Evolutionary conservation across 2,888 invertebrate genomes (phyloP).

Genomic region (Spodoptera picta): DNA sequence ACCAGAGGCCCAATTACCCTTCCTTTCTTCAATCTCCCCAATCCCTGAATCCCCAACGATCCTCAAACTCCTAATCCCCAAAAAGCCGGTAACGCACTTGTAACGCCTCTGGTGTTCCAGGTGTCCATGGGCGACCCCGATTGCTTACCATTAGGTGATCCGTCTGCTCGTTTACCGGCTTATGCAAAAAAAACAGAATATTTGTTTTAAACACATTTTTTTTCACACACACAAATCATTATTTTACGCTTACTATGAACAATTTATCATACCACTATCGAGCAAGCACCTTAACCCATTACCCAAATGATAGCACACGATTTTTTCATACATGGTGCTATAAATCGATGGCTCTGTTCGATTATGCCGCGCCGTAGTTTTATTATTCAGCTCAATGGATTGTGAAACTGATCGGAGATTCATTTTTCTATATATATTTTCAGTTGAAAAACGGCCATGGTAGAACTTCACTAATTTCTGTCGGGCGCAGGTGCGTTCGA

Average conservation of each 20-base stretch:
- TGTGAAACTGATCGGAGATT: slow-evolving; percentile 63
- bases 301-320: slow-evolving; percentile 32
- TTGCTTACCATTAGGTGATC: too few species aligned
- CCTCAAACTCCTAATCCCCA: too few species aligned
- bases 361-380: slow-evolving; percentile 55
- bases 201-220: too few species aligned
- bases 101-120: too few species aligned
- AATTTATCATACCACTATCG: slow-evolving; percentile 29
- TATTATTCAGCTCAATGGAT: slow-evolving; percentile 69
- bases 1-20: too few species aligned
- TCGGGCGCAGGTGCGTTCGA: slow-evolving; percentile 52
- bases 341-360: slow-evolving; percentile 40
- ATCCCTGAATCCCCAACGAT: too few species aligned
- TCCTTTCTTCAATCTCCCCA: too few species aligned
- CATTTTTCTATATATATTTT: slow-evolving; percentile 48
- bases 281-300: slow-evolving; percentile 37
- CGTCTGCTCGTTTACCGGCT: too few species aligned
- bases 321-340: slow-evolving; percentile 34
- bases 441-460: slow-evolving; percentile 21
- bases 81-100: too few species aligned
- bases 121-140: too few species aligned
- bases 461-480: slow-evolving; percentile 39
- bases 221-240: background rate
- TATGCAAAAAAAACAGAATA: too few species aligned
- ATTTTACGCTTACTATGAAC: background rate